Base-by-base conservation (phyloP, 2,888 invertebrate genomes). In the Orthosia gracilis region DNA sequence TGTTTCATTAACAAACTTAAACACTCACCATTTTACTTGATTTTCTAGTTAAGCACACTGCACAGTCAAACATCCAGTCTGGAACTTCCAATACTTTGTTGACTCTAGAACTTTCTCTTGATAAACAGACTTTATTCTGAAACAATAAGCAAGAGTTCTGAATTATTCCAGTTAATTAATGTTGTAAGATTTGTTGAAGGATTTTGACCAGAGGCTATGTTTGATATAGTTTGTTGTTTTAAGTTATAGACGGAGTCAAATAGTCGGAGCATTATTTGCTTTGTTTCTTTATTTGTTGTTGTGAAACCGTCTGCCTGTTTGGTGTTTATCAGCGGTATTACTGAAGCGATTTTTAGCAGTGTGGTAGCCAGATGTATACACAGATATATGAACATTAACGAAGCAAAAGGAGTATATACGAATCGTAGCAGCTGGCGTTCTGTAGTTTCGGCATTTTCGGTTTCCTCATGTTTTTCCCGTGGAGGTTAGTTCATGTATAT, bases 111-210 rank as follows among this genome's bases (percentile, higher is more conserved):
- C 21, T 57, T 68, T 47, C 31, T 1, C 15, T 47, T 57, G 11
- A 61, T 54, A 68, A 78, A 67, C 74, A 72, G 21, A 74, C 64
- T 85, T 54, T 13, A 15, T 65, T 78, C 63, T 67, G 26, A 17
- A 72, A 84, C 70, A 83, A 77, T 73, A 73, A 81, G 55, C 57
- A 66, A 63, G 31, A 52, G 50, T 65, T 77, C 21, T 17, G 57
- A 31, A 74, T 73, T 67, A 76, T 66, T 73, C 23, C 31, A 68
- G 67, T 85, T 82, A 75, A 78, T 82, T 78, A 58, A 72, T 68
- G 61, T 82, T 65, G n/a, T 4, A 26, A 65, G 31, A 54, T 45
- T 68, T 64, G 76, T 55, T 40, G 2, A 12, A 49, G 49, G n/a
- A 63, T 63, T 75, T 17, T 54, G 69, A 21, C 64, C 55, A 17